These are phyloP conservation scores for Metallyticus violacea DNA, from an alignment of 2,888 invertebrate genomes.

Conservation along the genomic window DNA sequence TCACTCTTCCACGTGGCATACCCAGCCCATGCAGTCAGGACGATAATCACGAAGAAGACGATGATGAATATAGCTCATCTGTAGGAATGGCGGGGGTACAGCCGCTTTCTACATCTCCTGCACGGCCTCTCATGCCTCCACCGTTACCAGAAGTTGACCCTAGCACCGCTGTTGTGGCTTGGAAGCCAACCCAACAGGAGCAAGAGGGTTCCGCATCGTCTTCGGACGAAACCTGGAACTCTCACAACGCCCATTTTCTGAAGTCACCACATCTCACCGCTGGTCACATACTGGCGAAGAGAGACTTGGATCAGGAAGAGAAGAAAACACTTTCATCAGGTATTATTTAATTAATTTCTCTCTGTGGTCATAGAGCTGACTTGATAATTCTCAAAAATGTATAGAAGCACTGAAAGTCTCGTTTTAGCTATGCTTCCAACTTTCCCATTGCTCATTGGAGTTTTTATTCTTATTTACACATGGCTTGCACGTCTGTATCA, in stretches of 20 bases:
- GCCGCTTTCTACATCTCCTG: slow-evolving; percentile 13
- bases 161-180: not conserved
- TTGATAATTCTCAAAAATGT: too few species aligned
- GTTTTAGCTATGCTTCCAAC: too few species aligned
- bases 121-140: not conserved
- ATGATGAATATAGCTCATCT: not conserved
- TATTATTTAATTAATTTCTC: not conserved
- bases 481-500: not conserved
- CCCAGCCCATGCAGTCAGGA: slow-evolving; percentile 54
- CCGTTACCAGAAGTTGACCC: not conserved
- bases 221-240: slow-evolving; percentile 38
- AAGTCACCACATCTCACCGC: slow-evolving; percentile 18
- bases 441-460: not conserved
- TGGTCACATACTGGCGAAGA: slow-evolving; percentile 21
- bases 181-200: slow-evolving; percentile 17
- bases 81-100: not conserved
- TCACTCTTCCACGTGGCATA: slow-evolving; percentile 52
- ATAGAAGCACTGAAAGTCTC: too few species aligned
- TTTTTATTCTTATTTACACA: not conserved
- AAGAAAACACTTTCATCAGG: not conserved
- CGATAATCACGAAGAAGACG: slow-evolving; percentile 37
- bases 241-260: slow-evolving; percentile 35
- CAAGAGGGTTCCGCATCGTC: slow-evolving; percentile 19
- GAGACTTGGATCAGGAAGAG: not conserved
- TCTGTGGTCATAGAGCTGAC: too few species aligned